These are phyloP conservation scores for Emesis castigata DNA, from an alignment of 2,888 invertebrate genomes.

Conservation along the genomic window DNA sequence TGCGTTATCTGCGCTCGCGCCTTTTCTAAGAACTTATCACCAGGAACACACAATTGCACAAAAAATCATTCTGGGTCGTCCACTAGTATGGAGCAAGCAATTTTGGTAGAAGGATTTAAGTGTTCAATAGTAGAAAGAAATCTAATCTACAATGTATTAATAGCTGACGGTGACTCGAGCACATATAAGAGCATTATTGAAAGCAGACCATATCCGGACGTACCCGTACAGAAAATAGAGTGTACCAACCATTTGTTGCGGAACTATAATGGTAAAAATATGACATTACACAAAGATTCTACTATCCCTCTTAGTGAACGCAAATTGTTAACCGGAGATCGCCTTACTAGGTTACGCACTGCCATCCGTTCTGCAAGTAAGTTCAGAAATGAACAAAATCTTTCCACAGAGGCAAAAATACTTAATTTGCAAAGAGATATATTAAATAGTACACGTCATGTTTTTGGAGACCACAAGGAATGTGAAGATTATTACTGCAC, in stretches of 20 bases:
- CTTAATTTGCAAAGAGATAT: conserved; percentile 16
- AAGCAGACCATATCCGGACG: conserved; percentile 37
- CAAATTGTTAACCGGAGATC: background rate
- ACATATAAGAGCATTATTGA: conserved; percentile 54
- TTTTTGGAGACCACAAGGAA: background rate
- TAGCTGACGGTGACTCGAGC: conserved; percentile 57
- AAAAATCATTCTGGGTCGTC: conserved; percentile 27
- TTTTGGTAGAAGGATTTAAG: background rate
- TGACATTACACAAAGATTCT: conserved; percentile 36
- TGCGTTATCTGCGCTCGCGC: conserved; percentile 48
- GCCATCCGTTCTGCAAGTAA: background rate
- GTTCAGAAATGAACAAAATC: conserved; percentile 8
- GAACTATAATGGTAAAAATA: conserved; percentile 42
- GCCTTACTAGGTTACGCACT: background rate
- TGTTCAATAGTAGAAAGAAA: background rate
- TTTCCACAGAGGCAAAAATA: background rate
- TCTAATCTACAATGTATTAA: conserved; percentile 53
- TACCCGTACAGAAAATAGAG: conserved; percentile 59
- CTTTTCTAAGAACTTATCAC: background rate
- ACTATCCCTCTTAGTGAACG: background rate
- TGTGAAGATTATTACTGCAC: conserved; percentile 9
- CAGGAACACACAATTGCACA: conserved; percentile 49
- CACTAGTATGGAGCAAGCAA: background rate
- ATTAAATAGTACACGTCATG: conserved; percentile 1
- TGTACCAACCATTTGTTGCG: conserved; percentile 64